These are phyloP conservation scores for Pseudomugil gertrudae DNA, from an alignment of 2,797 vertebrate genomes.

Conservation along the genomic window DNA sequence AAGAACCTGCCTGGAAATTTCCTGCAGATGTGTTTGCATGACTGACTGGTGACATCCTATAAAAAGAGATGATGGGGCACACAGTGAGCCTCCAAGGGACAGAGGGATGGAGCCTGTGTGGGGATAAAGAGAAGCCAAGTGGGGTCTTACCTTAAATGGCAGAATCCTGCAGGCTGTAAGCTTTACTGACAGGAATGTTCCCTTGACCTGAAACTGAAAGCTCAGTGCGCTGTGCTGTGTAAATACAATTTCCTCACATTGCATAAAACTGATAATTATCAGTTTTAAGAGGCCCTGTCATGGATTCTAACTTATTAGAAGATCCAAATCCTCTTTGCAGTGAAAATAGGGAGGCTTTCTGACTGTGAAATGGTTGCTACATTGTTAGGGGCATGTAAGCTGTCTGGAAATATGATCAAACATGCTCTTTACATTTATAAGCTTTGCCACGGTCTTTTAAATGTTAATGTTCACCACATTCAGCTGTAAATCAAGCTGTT, in stretches of 20 bases:
- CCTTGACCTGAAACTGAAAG: slow-evolving; percentile 56
- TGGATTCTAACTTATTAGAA: not conserved
- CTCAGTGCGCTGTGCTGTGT: slow-evolving; percentile 22
- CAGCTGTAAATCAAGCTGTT: slow-evolving; percentile 9
- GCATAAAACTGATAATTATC: slow-evolving; percentile 11
- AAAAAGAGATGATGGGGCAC: slow-evolving; percentile 63
- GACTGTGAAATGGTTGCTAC: slow-evolving; percentile 37
- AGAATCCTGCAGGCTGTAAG: slow-evolving; percentile 62
- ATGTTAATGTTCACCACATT: not conserved
- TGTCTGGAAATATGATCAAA: slow-evolving; percentile 22
- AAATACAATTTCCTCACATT: not conserved
- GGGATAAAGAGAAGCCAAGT: slow-evolving; percentile 60
- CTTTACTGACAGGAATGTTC: slow-evolving; percentile 58
- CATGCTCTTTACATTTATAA: slow-evolving; percentile 3
- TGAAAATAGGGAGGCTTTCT: slow-evolving; percentile 31
- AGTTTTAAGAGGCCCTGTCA: not conserved
- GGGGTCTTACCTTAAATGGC: slow-evolving; percentile 82
- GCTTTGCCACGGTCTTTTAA: no score
- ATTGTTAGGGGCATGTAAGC: slow-evolving; percentile 20
- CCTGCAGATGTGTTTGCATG: slow-evolving; percentile 72
- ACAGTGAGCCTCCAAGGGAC: slow-evolving; percentile 46
- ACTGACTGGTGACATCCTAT: slow-evolving; percentile 73
- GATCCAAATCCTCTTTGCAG: slow-evolving; percentile 23
- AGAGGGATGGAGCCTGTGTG: slow-evolving; percentile 40
- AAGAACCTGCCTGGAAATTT: slow-evolving; percentile 66